A percentile compares a stretch with the other conserved stretches of the same genome.
These are phyloP conservation scores for Scaptomyza flava DNA, from an alignment of 2,888 invertebrate genomes.

Conservation along the genomic window DNA sequence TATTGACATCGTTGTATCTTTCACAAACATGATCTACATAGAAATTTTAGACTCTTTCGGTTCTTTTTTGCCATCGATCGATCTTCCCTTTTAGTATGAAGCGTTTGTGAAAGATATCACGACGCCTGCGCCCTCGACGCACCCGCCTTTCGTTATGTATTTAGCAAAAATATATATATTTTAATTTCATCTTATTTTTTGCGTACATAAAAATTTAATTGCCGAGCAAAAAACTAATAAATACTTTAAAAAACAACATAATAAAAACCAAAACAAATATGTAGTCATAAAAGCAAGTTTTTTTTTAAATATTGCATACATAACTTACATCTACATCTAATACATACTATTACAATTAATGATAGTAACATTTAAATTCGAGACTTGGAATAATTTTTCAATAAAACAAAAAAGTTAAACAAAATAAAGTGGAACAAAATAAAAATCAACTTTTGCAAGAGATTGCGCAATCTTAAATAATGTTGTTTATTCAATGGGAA, in stretches of 20 bases:
- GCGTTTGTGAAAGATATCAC: slow-evolving; percentile 44
- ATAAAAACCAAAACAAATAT: slow-evolving; percentile 9
- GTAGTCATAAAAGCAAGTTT: slow-evolving; percentile 46
- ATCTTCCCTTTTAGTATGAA: slow-evolving; percentile 20
- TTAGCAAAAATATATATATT: slow-evolving; percentile 49
- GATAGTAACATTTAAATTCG: slow-evolving; percentile 50
- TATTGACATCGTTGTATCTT: slow-evolving; percentile 35
- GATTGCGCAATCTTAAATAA: slow-evolving; percentile 16
- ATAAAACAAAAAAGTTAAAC: slow-evolving; percentile 13
- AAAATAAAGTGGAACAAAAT: slow-evolving; percentile 10
- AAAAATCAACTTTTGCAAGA: slow-evolving; percentile 21
- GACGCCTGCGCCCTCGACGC: slow-evolving; percentile 24
- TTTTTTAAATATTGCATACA: slow-evolving; percentile 55
- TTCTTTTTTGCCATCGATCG: slow-evolving; percentile 13
- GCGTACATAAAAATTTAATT: slow-evolving; percentile 26
- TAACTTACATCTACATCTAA: slow-evolving; percentile 48
- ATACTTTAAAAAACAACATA: slow-evolving; percentile 18
- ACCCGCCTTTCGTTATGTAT: slow-evolving; percentile 66
- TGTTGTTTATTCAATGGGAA: background rate
- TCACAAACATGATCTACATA: slow-evolving; percentile 34
- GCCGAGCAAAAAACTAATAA: slow-evolving; percentile 28
- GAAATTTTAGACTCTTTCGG: slow-evolving; percentile 6
- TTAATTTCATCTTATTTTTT: slow-evolving; percentile 34
- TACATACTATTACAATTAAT: slow-evolving; percentile 44
- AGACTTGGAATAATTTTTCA: slow-evolving; percentile 65